These are phyloP conservation scores for Mimumesa dahlbomi DNA, from an alignment of 2,888 invertebrate species.

Conservation along the genomic window DNA sequence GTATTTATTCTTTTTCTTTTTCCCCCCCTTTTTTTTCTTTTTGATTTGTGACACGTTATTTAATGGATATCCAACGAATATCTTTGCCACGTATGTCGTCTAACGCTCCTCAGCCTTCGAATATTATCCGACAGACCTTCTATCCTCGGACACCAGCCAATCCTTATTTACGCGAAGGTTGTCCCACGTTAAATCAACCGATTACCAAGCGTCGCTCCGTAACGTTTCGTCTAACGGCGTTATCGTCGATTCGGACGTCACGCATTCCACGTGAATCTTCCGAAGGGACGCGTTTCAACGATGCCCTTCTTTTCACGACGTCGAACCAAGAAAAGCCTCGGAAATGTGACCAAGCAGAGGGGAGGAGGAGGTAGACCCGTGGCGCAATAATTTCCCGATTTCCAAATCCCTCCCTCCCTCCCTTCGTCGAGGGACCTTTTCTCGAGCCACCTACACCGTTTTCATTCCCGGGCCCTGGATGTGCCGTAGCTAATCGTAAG, in stretches of 20 bases:
- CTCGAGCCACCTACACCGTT: slow-evolving; percentile 55
- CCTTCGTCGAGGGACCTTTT: slow-evolving; percentile 2
- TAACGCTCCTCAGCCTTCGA: slow-evolving; percentile 5
- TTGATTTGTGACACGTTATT: too few relatives aligned
- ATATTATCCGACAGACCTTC: slow-evolving; percentile 27
- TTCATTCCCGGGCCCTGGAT: slow-evolving; percentile 41
- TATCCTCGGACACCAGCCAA: slow-evolving; percentile 20
- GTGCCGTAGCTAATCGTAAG: slow-evolving; percentile 69
- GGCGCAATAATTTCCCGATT: slow-evolving; percentile 60
- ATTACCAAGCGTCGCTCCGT: slow-evolving; percentile 43
- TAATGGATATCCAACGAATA: too few relatives aligned
- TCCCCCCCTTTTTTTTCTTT: too few relatives aligned
- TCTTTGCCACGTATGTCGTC: background rate
- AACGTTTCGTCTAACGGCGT: slow-evolving; percentile 22
- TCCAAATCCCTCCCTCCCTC: slow-evolving; percentile 42
- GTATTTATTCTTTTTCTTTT: too few relatives aligned
- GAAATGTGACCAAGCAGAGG: slow-evolving; percentile 1
- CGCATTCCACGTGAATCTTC: slow-evolving; percentile 24
- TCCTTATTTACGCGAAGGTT: slow-evolving; percentile 59
- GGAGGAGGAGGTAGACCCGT: background rate
- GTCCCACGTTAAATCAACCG: slow-evolving; percentile 57
- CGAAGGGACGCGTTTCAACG: background rate
- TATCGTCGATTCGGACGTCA: slow-evolving; percentile 23
- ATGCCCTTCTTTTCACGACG: slow-evolving; percentile 15
- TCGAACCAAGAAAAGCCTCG: slow-evolving; percentile 4